Base-by-base conservation (phyloP, 2,113 vertebrate species). In the Serinus canaria region DNA sequence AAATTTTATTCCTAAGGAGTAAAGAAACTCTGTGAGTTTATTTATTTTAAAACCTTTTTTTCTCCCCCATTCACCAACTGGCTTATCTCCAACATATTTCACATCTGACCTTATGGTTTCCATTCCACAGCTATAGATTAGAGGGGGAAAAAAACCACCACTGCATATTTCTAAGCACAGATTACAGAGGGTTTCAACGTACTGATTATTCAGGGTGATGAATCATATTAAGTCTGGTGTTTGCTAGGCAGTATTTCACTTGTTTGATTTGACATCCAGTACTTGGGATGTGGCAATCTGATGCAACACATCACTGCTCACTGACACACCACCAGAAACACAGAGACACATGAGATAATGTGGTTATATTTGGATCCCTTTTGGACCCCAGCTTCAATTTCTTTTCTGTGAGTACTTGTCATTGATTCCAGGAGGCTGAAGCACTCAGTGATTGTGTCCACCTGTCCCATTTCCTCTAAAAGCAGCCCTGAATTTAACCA, bases 101-200 rank as follows among this genome's bases (percentile, higher is more conserved):
- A 76, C 47, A 68, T 95, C 64, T 74, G 49, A 95, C 55, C 78
- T 70, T 44, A 44, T 68, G 39, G 15, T 83, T 95, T 93, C 60
- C 43, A 77, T 74, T 92, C 79, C 64, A 44, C 52, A 83, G 19
- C 10, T 66, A 62, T 4, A 66, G 50, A 86, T 80, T 68, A 77
- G 50, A 55, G 33, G 27, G 7, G 3, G 35, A 75, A 91, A 56
- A 91, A 82, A 27, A 33, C 8, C 8, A 83, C 35, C 24, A 62
- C 39, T 92, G 44, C 49, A 43, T 74, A 79, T 83, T 94, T 92
- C 85, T 80, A 94, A 87, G 60, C 30, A 75, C 35, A 84, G 53
- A 92, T 96, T 96, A 83, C 91, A 89, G 86, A 76, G 44, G 63
- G 17, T 96, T 96, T 89, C 96, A 92, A 81, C 92, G 92, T 55